Evolutionary conservation across 2,888 invertebrate species (phyloP).

Genomic region (Drosophila subquinaria): DNA sequence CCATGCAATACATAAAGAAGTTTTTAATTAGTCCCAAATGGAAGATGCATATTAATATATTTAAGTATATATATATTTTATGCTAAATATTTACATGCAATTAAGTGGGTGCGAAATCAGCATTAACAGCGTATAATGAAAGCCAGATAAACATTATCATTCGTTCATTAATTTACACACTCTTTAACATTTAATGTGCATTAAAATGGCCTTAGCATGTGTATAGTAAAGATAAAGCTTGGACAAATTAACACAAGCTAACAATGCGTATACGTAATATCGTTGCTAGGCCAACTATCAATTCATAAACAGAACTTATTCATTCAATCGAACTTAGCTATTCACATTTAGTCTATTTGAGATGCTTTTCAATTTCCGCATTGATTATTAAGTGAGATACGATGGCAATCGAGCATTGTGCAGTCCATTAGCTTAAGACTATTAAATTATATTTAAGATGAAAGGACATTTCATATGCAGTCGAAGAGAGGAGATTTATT

Average conservation of each 20-base stretch:
- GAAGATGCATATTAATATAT: background rate
- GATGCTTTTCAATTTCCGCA: conserved; percentile 15
- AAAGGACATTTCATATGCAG: conserved; percentile 8
- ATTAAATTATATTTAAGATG: conserved; percentile 30
- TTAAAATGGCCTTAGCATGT: conserved; percentile 28
- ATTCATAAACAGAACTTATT: background rate
- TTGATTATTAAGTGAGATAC: background rate
- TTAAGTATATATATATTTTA: background rate
- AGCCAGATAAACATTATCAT: conserved; percentile 25
- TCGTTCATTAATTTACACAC: conserved; percentile 29
- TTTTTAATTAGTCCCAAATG: conserved; percentile 37
- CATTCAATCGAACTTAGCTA: background rate
- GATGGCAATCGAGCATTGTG: conserved; percentile 14
- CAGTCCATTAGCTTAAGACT: conserved; percentile 47
- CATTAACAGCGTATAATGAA: conserved; percentile 26
- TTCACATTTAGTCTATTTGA: background rate
- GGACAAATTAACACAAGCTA: background rate
- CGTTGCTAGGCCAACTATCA: background rate
- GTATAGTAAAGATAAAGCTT: background rate
- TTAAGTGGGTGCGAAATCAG: conserved; percentile 36
- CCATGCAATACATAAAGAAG: background rate
- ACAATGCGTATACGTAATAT: conserved; percentile 12
- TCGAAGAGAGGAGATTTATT: background rate
- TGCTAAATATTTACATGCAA: conserved; percentile 27
- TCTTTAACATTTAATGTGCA: conserved; percentile 27